Evolutionary conservation across 2,888 invertebrate species (phyloP).

Genomic region (Tridacna crocea): DNA sequence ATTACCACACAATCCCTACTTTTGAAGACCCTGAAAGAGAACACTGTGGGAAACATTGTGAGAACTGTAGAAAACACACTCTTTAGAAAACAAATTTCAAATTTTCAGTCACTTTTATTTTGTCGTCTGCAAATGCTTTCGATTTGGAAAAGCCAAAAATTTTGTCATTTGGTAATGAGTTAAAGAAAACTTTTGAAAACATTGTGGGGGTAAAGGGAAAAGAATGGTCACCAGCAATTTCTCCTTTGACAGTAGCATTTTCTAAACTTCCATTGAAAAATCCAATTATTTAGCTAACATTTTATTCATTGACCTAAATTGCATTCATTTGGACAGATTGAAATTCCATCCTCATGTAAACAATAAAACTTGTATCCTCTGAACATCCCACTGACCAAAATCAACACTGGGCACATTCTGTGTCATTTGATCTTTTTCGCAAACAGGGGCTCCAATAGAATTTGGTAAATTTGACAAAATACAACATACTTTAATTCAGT

Average conservation of each 20-base stretch:
- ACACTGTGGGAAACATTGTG: background rate
- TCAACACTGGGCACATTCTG: conserved; percentile 3
- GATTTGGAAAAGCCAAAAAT: too few relatives aligned
- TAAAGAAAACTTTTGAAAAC: background rate
- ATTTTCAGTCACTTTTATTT: too few relatives aligned
- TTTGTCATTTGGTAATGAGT: too few relatives aligned
- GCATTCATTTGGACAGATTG: background rate
- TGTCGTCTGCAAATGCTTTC: too few relatives aligned
- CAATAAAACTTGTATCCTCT: background rate
- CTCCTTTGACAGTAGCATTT: background rate
- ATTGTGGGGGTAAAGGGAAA: background rate
- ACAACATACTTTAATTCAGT: background rate
- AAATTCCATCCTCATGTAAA: background rate
- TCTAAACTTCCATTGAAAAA: background rate
- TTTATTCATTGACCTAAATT: background rate
- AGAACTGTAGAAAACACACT: too few relatives aligned
- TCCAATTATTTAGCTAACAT: too few relatives aligned
- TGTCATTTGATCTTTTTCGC: conserved; percentile 1
- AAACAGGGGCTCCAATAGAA: background rate
- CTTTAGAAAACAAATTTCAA: too few relatives aligned
- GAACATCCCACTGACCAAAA: background rate
- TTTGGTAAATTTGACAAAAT: conserved; percentile 1
- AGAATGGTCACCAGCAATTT: background rate
- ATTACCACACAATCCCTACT: too few relatives aligned
- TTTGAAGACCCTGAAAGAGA: too few relatives aligned